phyloP scores from a whole-genome alignment of 2,888 invertebrate genomes.

The Panorpa germanica region DNA sequence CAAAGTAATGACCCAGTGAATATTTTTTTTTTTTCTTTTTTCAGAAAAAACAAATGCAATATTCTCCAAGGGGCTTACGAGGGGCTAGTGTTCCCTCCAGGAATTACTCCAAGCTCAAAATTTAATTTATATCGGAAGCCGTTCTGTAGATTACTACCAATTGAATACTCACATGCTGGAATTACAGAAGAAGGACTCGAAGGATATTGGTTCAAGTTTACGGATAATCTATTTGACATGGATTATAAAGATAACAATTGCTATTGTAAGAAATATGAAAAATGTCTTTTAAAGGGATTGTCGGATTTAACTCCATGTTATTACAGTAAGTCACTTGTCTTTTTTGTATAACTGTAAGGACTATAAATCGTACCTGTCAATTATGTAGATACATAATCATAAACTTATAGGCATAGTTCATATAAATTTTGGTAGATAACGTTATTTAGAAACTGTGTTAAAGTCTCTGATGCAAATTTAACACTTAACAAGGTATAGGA shows the following conservation, averaged over 20 bases:
- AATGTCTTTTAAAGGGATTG: constrained; percentile 37
- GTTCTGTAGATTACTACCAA: constrained; percentile 51
- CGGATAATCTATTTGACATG: constrained; percentile 36
- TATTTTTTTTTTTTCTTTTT: constrained; percentile 9
- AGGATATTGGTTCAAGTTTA: constrained; percentile 37
- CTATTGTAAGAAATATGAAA: constrained; percentile 31
- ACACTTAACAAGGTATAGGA: too few relatives aligned
- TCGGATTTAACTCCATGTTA: constrained; percentile 53
- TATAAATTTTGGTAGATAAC: too few relatives aligned
- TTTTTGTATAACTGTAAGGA: too few relatives aligned
- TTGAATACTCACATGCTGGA: constrained; percentile 25
- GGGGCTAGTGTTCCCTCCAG: constrained; percentile 47
- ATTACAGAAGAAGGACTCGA: constrained; percentile 29
- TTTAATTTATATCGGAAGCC: constrained; percentile 51
- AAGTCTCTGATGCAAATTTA: too few relatives aligned
- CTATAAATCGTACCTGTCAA: too few relatives aligned
- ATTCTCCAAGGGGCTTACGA: constrained; percentile 47
- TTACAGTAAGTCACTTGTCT: constrained; percentile 33
- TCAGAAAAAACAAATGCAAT: constrained; percentile 40
- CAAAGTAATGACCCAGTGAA: not conserved
- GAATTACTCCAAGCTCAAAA: constrained; percentile 30
- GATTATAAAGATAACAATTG: constrained; percentile 41
- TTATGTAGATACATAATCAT: too few relatives aligned
- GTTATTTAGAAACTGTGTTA: too few relatives aligned
- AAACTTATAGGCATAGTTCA: too few relatives aligned